phyloP scores from a whole-genome alignment of 2,888 invertebrate species.

The Chloromyia formosa region DNA sequence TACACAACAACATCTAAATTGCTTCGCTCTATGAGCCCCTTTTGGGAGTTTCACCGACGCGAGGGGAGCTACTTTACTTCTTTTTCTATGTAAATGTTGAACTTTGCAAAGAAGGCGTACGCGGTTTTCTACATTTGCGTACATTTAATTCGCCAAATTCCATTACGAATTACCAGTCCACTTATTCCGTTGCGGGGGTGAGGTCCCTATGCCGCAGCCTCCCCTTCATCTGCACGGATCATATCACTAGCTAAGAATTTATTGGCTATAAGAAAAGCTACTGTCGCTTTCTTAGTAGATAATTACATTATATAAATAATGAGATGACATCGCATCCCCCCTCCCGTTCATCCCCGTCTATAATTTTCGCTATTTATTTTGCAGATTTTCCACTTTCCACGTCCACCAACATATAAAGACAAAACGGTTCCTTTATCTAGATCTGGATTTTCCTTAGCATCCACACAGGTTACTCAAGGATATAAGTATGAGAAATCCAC shows the following conservation, averaged over 20 bases:
- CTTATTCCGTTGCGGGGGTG: background rate
- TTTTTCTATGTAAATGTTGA: background rate
- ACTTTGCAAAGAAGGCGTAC: slow-evolving; percentile 33
- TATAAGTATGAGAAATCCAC: background rate
- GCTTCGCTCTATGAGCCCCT: slow-evolving; percentile 1
- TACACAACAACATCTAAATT: slow-evolving; percentile 11
- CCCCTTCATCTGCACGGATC: too few relatives aligned
- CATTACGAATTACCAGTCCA: slow-evolving; percentile 18
- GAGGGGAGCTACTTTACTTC: background rate
- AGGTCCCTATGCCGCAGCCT: slow-evolving; percentile 4
- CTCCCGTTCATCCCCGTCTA: background rate
- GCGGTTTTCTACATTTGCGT: slow-evolving; percentile 30
- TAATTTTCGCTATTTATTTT: slow-evolving; percentile 30
- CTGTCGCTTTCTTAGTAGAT: slow-evolving; percentile 21
- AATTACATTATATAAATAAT: slow-evolving; percentile 33
- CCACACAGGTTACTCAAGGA: background rate
- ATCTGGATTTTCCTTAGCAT: slow-evolving; percentile 21
- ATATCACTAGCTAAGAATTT: slow-evolving; percentile 7
- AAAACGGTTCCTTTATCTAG: background rate
- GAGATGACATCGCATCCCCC: slow-evolving; percentile 10
- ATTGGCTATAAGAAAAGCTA: slow-evolving; percentile 14
- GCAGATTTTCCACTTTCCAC: slow-evolving; percentile 17
- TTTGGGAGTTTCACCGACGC: background rate
- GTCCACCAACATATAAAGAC: background rate
- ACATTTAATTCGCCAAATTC: slow-evolving; percentile 1